Evolutionary conservation across 2,113 vertebrate genomes (phyloP).

Genomic region (Ellobius talpinus): DNA sequence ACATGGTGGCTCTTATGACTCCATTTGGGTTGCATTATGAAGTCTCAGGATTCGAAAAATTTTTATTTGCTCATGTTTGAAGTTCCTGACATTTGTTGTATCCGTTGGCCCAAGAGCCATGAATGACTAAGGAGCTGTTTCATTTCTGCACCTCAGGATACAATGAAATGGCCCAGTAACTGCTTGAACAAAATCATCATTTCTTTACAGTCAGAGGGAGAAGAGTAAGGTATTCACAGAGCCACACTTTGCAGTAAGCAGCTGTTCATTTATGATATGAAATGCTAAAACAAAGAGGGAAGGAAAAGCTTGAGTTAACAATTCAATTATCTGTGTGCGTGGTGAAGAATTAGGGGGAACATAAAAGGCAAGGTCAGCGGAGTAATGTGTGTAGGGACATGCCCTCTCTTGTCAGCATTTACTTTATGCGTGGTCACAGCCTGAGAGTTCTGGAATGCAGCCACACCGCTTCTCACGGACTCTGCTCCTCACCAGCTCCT

Average conservation of each 20-base stretch:
- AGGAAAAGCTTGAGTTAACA: conserved; percentile 50
- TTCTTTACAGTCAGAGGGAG: not conserved
- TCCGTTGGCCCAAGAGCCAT: not conserved
- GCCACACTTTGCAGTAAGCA: conserved; percentile 48
- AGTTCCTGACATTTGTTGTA: conserved; percentile 39
- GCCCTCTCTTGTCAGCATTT: not conserved
- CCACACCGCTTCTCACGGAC: not conserved
- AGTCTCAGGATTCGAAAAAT: conserved; percentile 28
- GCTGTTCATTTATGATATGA: conserved; percentile 57
- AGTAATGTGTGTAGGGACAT: not conserved
- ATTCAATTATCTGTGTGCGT: conserved; percentile 58
- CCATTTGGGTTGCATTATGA: not conserved
- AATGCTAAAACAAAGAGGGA: conserved; percentile 49
- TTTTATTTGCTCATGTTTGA: conserved; percentile 30
- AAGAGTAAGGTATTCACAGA: conserved; percentile 44
- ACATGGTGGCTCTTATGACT: not conserved
- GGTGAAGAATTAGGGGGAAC: conserved; percentile 18
- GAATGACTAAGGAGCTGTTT: conserved; percentile 61
- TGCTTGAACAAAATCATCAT: conserved; percentile 59
- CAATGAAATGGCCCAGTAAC: conserved; percentile 67
- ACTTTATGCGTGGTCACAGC: not conserved
- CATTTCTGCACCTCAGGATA: conserved; percentile 73
- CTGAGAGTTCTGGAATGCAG: not conserved
- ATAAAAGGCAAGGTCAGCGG: conserved; percentile 6
- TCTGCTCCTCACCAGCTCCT: not conserved